Evolutionary conservation across 2,113 vertebrate species (phyloP), one percentile per base, ranked within the genome.

Genomic region (Limnothrissa miodon): DNA sequence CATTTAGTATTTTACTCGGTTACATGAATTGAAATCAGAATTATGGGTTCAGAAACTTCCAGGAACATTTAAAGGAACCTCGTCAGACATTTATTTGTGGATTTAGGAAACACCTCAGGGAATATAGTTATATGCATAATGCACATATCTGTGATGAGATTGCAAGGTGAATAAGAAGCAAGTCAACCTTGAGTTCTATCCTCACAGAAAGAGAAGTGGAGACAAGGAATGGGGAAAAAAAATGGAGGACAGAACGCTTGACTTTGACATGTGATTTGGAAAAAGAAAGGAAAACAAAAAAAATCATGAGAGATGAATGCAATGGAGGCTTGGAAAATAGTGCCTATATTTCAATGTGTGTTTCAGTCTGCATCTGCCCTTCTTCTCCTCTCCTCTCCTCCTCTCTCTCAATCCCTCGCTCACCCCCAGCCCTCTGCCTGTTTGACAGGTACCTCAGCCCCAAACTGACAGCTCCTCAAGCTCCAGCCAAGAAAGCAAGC

Each of bases 401-500:
- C 92, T 93, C 93, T 92, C 90, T 90, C 94, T 97, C 95, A 96
- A 96, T 96, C 95, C 93, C 94, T 93, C 93, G 92, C 92, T 93
- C 90, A 83, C 87, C 84, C 87, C 82, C 59, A 92, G 90, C 93
- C 92, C 89, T 93, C 89, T 91, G 93, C 90, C 19, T 89, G 87
- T 89, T 91, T 96, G 97, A 97, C 97, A 97, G 95, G 93, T 94
- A 94, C 93, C 0, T 90, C 95, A 91, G 95, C 96, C 95, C 96
- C 95, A 95, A 96, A 97, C 97, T 99, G 98, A 99, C 98, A 98
- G 96, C 94, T 93, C 94, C 95, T 97, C 97, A 97, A 96, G 96
- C 94, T 93, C 94, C 84, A 87, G 96, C 91, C 95, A 95, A 96
- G 97, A 96, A 96, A 96, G 94, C 96, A 94, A 95, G 97, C 97